Base-by-base conservation (phyloP, 2,888 invertebrate genomes). In the Chaitophorus viminalis region DNA sequence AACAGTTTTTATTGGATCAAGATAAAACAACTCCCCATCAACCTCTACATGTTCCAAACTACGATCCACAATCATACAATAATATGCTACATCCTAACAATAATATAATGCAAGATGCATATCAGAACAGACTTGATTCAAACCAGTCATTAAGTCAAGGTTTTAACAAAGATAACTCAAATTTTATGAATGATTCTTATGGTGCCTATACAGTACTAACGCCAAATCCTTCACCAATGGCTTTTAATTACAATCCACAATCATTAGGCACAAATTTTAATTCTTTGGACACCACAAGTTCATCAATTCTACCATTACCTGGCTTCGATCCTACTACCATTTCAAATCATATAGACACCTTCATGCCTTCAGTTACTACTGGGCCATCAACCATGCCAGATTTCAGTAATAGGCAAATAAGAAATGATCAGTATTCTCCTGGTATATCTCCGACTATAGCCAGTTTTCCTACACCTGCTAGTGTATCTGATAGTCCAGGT, bases 391-490 rank as follows among this genome's bases (percentile, higher is more conserved):
- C 18, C 9, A 81, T 87, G 65, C 72, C 79, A 46, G 87, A 87
- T 46, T 87, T 87, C 60, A 81, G 31, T 87, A 81, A 74, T 81
- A 72, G 87, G 31, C 87, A 87, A 87, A 79, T 81, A 65, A 87
- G 87, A 75, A 87, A 81, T n/a, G 87, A 87, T 87, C 87, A 87
- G 87, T 87, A 87, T 87, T 87, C 87, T 46, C 87, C 81, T 46
- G 87, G 79, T 60, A 87, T 87, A 72, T 87, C 87, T 60, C 87
- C 87, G 74, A 87, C 87, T 65, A 87, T 87, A 52, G 87, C 87
- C n/a, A 87, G 87, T 46, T 87, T 87, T n/a, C 87, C 87, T 74
- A 87, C 87, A 74, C 87, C 87, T 74, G 87, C 81, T n/a, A 87
- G 87, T 21, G 79, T 87, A 14, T 87, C 87, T 81, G 87, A 87